A percentile compares a stretch with the other conserved stretches of the same genome.
phyloP scores from a whole-genome alignment of 2,888 invertebrate species.

The Argyra leucocephala region DNA sequence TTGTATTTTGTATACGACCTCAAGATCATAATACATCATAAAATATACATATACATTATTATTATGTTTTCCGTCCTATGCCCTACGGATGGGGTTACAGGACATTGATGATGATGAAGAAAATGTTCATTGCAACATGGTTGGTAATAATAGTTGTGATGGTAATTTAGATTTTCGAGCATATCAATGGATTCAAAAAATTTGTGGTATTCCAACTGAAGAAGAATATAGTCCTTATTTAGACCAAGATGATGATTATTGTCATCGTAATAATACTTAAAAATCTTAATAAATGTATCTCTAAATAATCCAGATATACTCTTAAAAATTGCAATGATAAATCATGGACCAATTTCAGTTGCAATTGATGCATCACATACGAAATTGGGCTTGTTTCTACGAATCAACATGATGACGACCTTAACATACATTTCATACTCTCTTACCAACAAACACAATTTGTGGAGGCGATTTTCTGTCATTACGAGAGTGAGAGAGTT shows the following conservation, averaged over 20 bases:
- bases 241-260: constrained; percentile 71
- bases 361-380: constrained; percentile 83
- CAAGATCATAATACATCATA: too few species aligned
- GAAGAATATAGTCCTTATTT: constrained; percentile 86
- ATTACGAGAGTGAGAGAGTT: too few species aligned
- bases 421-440: too few species aligned
- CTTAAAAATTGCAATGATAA: constrained; percentile 67
- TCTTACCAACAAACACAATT: too few species aligned
- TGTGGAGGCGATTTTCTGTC: too few species aligned
- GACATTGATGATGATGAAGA: too few species aligned
- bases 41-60: too few species aligned
- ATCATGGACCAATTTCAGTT: constrained; percentile 85
- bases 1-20: too few species aligned
- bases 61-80: too few species aligned
- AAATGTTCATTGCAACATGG: constrained; percentile 95
- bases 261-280: constrained; percentile 65
- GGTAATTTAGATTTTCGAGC: constrained; percentile 94
- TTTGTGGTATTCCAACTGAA: constrained; percentile 78
- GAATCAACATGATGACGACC: too few species aligned
- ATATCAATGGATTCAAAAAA: constrained; percentile 86
- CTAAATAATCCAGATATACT: constrained; percentile 51
- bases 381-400: too few species aligned
- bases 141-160: constrained; percentile 94
- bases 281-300: constrained; percentile 76
- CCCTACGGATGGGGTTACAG: too few species aligned